These are phyloP conservation scores for Bruchidius siliquastri DNA, from an alignment of 2,888 invertebrate genomes.

Conservation along the genomic window DNA sequence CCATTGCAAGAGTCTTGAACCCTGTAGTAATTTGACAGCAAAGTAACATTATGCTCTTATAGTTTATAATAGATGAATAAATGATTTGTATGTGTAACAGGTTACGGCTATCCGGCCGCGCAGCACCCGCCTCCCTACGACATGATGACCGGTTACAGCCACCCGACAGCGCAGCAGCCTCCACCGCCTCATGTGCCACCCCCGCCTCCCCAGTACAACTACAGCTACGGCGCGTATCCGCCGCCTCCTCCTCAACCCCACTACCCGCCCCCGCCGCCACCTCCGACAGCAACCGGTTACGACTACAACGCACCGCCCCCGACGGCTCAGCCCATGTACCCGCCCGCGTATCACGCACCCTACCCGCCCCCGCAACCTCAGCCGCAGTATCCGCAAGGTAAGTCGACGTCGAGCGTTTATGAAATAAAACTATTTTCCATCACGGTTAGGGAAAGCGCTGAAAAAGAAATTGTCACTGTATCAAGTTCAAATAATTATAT, in stretches of 20 bases:
- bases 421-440: no score
- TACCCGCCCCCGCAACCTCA: constrained; percentile 32
- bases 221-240: constrained; percentile 39
- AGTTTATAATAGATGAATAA: no score
- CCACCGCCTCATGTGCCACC: constrained; percentile 37
- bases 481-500: no score
- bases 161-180: constrained; percentile 23
- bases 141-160: constrained; percentile 24
- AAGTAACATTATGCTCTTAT: no score
- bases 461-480: no score
- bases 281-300: constrained; percentile 12
- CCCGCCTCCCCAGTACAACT: constrained; percentile 31
- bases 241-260: constrained; percentile 37
- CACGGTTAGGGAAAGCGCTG: no score
- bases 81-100: no score
- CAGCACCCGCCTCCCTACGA: constrained; percentile 42
- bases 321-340: constrained; percentile 28
- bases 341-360: constrained; percentile 34
- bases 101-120: constrained; percentile 16
- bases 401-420: constrained; percentile 32
- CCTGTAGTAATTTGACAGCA: no score
- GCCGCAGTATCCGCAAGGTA: constrained; percentile 18
- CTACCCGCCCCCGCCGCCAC: constrained; percentile 32
- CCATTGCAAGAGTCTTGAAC: no score
- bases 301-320: constrained; percentile 24